These are phyloP conservation scores for Terrapene triunguis DNA, from an alignment of 2,113 vertebrate genomes.

Conservation along the genomic window DNA sequence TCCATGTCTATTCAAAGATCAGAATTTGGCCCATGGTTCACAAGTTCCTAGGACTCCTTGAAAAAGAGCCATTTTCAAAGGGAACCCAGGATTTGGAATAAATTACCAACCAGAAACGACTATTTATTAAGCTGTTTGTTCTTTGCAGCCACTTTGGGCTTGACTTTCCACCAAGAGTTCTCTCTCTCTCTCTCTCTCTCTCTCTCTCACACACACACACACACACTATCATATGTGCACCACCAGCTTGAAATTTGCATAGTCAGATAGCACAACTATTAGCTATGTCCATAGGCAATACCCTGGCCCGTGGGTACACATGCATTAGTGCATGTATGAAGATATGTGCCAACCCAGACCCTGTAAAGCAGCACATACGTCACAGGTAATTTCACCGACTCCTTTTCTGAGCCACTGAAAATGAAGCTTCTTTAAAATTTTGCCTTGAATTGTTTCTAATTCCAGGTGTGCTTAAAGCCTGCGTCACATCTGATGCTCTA, in stretches of 20 bases:
- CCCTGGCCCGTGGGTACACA: background rate
- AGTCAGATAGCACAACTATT: slow-evolving; percentile 6
- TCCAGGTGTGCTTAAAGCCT: slow-evolving; percentile 35
- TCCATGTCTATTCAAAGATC: background rate
- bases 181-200: no score
- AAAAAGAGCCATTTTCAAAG: background rate
- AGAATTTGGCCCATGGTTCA: background rate
- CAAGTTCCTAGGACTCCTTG: background rate
- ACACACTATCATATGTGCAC: background rate
- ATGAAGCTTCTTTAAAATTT: slow-evolving; percentile 12
- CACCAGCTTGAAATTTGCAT: background rate
- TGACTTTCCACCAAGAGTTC: background rate
- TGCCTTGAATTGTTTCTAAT: slow-evolving; percentile 25
- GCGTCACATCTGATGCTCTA: slow-evolving; percentile 6
- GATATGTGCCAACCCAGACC: slow-evolving; percentile 15
- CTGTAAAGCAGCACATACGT: slow-evolving; percentile 23
- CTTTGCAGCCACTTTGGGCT: background rate
- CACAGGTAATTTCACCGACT: background rate
- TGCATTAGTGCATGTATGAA: background rate
- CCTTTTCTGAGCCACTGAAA: background rate
- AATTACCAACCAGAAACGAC: background rate
- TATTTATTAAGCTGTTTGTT: background rate
- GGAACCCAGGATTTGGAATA: background rate
- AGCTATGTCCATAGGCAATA: background rate
- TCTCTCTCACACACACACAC: background rate